These are phyloP conservation scores for Tridacna crocea DNA, from an alignment of 2,888 invertebrate species.

Conservation along the genomic window DNA sequence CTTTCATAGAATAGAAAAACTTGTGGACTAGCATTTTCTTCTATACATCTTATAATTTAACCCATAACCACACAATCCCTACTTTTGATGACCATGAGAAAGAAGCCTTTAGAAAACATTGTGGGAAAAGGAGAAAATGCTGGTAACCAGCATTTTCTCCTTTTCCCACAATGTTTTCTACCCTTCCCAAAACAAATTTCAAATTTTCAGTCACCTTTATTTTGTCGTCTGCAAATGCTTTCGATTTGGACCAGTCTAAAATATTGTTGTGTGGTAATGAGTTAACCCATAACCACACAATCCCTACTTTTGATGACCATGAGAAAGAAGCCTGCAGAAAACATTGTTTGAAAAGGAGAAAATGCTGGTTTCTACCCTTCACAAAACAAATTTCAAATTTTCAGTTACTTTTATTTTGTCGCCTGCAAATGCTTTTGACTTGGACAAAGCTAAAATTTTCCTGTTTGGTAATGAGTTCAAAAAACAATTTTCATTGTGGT, in stretches of 20 bases:
- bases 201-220: background rate
- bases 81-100: too few relatives aligned
- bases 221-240: background rate
- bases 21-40: too few relatives aligned
- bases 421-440: background rate
- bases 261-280: background rate
- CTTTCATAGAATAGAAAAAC: too few relatives aligned
- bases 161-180: slow-evolving; percentile 8
- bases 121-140: too few relatives aligned
- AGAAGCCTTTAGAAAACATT: too few relatives aligned
- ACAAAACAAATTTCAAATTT: too few relatives aligned
- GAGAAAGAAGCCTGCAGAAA: too few relatives aligned
- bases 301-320: too few relatives aligned
- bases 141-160: background rate
- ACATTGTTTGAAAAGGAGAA: background rate
- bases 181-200: background rate
- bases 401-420: background rate
- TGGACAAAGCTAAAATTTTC: too few relatives aligned
- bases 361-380: background rate
- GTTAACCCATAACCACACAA: background rate
- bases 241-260: background rate
- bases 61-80: too few relatives aligned
- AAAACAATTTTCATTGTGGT: background rate
- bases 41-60: too few relatives aligned
- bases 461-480: background rate